Evolutionary conservation across 2,113 vertebrate genomes (phyloP).

Genomic region (Felis chaus): DNA sequence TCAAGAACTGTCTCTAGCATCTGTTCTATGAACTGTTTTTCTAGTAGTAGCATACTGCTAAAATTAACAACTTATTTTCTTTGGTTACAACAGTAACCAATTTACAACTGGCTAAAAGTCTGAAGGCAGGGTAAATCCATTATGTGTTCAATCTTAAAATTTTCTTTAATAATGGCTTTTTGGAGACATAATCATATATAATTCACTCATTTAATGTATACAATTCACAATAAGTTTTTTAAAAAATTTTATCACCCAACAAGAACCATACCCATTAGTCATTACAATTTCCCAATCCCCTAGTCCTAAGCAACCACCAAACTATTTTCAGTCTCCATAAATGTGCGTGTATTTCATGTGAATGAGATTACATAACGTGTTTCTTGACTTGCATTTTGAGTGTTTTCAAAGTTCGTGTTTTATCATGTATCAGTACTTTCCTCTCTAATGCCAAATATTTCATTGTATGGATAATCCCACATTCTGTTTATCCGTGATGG

Average conservation of each 20-base stretch:
- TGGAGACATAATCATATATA: not conserved
- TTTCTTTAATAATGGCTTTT: not conserved
- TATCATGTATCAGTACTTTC: not conserved
- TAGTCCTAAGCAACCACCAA: not conserved
- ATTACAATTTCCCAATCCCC: not conserved
- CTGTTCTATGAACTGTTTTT: not conserved
- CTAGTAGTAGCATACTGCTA: not conserved
- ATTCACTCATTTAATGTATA: not conserved
- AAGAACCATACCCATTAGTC: not conserved
- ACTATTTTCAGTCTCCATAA: not conserved
- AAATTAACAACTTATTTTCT: slow-evolving; percentile 11
- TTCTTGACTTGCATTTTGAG: not conserved
- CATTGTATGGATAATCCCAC: not conserved
- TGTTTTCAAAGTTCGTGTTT: not conserved
- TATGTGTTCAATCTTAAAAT: not conserved
- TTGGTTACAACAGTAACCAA: not conserved
- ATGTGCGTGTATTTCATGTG: not conserved
- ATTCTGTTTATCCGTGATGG: not conserved
- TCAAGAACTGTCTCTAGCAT: not conserved
- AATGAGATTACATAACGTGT: not conserved
- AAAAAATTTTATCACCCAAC: not conserved
- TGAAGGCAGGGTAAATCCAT: not conserved
- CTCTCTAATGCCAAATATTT: not conserved
- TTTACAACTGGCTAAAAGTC: not conserved
- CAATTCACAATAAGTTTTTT: not conserved